phyloP scores from a whole-genome alignment of 2,797 vertebrate genomes.

The Chloroceryle inda region DNA sequence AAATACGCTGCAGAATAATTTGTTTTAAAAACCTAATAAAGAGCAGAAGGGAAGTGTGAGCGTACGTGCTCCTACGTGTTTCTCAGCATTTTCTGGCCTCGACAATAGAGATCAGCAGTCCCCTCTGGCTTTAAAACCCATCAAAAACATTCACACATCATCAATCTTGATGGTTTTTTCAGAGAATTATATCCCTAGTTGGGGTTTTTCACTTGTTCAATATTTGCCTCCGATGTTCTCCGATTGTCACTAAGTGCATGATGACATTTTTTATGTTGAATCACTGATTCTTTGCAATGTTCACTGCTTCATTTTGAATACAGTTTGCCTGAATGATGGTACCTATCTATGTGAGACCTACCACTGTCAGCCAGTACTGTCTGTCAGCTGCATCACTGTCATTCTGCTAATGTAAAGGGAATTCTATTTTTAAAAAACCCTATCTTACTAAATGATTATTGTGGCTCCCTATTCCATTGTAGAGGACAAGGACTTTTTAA shows the following conservation, averaged over 20 bases:
- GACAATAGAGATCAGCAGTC: background rate
- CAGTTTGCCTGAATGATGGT: background rate
- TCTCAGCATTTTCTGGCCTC: background rate
- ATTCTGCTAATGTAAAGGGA: background rate
- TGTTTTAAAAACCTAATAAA: no score
- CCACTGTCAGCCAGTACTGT: background rate
- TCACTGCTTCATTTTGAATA: background rate
- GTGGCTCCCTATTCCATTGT: background rate
- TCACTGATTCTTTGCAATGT: background rate
- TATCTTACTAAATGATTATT: background rate
- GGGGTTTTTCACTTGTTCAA: background rate
- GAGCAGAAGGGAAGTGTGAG: background rate
- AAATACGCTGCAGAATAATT: background rate
- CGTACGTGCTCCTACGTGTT: background rate
- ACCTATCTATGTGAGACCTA: background rate
- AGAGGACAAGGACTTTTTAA: background rate
- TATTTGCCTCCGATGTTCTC: background rate
- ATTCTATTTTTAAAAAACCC: background rate
- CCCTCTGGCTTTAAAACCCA: background rate
- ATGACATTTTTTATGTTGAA: background rate
- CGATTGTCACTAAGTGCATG: background rate
- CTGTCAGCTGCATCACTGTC: background rate
- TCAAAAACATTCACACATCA: background rate
- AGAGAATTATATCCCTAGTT: background rate
- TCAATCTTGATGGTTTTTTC: background rate